These are phyloP conservation scores for Sphinx pinastri DNA, from an alignment of 2,888 invertebrate genomes.

Conservation along the genomic window DNA sequence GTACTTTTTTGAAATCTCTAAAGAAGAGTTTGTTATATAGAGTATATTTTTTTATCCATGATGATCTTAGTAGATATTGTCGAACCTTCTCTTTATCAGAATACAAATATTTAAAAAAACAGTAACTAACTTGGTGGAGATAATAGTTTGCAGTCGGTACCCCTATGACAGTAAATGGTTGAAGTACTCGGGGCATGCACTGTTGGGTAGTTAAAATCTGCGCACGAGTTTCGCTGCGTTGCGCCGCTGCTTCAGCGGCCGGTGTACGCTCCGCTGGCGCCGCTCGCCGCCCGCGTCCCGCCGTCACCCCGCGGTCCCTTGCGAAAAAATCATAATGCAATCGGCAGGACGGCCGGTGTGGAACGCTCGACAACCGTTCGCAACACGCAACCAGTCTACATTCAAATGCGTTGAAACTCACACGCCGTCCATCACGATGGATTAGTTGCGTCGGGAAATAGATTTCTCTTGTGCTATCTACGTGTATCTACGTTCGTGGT, in stretches of 20 bases:
- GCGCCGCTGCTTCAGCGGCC: constrained; percentile 69
- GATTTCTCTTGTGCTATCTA: constrained; percentile 74
- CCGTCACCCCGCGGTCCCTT: constrained; percentile 78
- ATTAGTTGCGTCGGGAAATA: constrained; percentile 74
- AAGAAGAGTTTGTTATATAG: no score
- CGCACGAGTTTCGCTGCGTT: constrained; percentile 70
- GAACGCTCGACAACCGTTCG: constrained; percentile 76
- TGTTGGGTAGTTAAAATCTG: constrained; percentile 32
- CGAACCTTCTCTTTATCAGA: no score
- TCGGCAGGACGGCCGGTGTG: constrained; percentile 82
- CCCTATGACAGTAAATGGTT: background rate
- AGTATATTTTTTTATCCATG: no score
- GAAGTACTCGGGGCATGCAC: constrained; percentile 9
- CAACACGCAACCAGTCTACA: constrained; percentile 81
- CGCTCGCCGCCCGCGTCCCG: constrained; percentile 59
- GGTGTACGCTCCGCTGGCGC: constrained; percentile 78
- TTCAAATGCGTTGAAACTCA: constrained; percentile 81
- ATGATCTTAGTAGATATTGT: no score
- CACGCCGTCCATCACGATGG: constrained; percentile 82
- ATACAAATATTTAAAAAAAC: background rate
- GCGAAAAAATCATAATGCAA: constrained; percentile 84
- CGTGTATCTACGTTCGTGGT: constrained; percentile 45
- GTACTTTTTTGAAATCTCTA: background rate
- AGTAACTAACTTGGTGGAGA: background rate
- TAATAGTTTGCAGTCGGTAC: background rate